These are phyloP conservation scores for Agriopis aurantiaria DNA, from an alignment of 2,888 invertebrate genomes.

Conservation along the genomic window DNA sequence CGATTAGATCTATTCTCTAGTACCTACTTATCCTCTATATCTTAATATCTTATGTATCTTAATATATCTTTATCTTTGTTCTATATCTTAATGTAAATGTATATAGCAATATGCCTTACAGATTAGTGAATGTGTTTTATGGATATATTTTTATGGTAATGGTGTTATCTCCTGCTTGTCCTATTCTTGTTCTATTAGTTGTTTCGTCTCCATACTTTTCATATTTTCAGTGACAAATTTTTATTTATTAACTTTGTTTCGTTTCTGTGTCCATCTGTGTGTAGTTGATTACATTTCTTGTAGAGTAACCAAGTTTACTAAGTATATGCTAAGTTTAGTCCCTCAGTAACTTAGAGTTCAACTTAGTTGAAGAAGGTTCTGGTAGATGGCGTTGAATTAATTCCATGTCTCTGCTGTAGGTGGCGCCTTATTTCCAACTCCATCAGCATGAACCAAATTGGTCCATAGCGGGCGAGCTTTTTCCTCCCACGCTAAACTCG, in stretches of 20 bases:
- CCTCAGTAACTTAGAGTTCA: conserved; percentile 20
- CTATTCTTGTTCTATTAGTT: no score
- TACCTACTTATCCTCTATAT: no score
- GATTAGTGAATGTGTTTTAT: no score
- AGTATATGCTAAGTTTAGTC: background rate
- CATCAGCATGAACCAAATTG: conserved; percentile 33
- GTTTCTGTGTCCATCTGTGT: background rate
- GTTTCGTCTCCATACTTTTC: background rate
- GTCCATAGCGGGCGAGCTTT: conserved; percentile 55
- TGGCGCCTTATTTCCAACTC: conserved; percentile 45
- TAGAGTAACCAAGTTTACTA: background rate
- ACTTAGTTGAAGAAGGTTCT: conserved; percentile 22
- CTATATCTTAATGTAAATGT: no score
- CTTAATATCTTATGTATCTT: no score
- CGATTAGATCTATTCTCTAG: no score
- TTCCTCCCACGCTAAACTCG: conserved; percentile 39
- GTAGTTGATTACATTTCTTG: background rate
- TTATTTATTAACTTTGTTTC: background rate
- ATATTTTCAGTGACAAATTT: background rate
- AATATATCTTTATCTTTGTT: no score
- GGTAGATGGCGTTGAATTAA: conserved; percentile 59
- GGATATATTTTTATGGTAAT: no score
- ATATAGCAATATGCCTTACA: no score
- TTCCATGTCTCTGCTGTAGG: conserved; percentile 45
- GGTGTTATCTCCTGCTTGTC: no score